Evolutionary conservation across 2,797 vertebrate genomes (phyloP).

Genomic region (Sebastes iracundus): DNA sequence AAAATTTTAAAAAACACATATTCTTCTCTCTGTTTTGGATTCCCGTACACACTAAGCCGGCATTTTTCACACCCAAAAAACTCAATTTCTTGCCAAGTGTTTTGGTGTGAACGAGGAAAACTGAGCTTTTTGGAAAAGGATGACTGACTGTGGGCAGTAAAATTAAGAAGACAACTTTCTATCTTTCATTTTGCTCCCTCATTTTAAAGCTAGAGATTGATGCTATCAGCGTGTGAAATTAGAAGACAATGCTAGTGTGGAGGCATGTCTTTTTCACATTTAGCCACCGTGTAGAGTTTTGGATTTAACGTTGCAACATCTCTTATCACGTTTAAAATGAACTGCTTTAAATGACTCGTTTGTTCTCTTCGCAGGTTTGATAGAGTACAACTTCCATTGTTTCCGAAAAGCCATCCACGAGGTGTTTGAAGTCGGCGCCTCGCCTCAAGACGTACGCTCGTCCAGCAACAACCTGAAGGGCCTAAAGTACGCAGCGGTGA

Average conservation of each 20-base stretch:
- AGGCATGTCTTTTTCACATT: too few species aligned
- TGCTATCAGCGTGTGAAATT: too few species aligned
- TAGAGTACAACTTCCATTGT: conserved; percentile 98
- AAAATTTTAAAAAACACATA: background rate
- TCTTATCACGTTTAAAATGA: background rate
- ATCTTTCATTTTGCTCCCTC: background rate
- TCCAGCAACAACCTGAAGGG: conserved; percentile 62
- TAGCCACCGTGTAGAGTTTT: background rate
- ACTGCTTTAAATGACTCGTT: background rate
- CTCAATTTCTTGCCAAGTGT: background rate
- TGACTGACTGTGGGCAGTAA: background rate
- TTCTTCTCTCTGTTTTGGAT: background rate
- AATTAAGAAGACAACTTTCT: background rate
- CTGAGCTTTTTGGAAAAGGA: background rate
- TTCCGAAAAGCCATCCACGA: conserved; percentile 97
- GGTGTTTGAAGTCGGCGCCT: conserved; percentile 91
- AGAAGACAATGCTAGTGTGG: background rate
- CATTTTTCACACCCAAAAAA: too few species aligned
- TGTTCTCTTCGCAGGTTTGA: conserved; percentile 85
- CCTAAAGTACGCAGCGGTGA: conserved; percentile 85
- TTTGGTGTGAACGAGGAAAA: background rate
- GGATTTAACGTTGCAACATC: background rate
- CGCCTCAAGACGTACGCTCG: conserved; percentile 78
- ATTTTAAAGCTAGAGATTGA: background rate
- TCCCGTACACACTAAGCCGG: background rate